Base-by-base conservation (phyloP, 2,113 vertebrate species). In the Leuciscus idus region DNA sequence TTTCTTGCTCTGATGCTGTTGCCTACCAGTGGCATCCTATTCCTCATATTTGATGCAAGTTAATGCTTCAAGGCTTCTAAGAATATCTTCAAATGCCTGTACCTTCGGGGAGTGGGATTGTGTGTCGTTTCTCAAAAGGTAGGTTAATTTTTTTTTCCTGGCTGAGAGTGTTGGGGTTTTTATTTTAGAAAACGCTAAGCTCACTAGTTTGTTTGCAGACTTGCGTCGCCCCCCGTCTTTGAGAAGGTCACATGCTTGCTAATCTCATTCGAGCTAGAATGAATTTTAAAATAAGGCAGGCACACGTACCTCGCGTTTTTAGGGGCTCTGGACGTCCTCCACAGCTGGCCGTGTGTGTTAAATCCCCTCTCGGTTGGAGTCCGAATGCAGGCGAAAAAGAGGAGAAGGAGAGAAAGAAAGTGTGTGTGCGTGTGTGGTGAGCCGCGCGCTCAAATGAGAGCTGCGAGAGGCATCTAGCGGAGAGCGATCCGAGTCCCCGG, bases 31-130 rank as follows among this genome's bases (percentile, higher is more conserved):
- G 96, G 94, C 94, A 93, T 96, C 96, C 93, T 86, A 85, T 75
- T 86, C 81, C 62, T 89, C 94, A 93, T 94, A 95, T 92, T 96
- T 95, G 94, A 96, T 95, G 94, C 94, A 94, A 93, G 92, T 92
- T 91, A 89, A 91, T 90, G 91, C 91, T 95, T 91, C 95, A 95
- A 90, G 90, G 90, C 91, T 93, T 92, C 91, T 92, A 93, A 94
- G 92, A 95, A 96, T 95, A 96, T 95, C 97, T 97, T 97, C 97
- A 96, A 96, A 99, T 99, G 97, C 96, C 96, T 96, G 96, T 97
- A 93, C 94, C 95, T 92, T 94, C 91, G 93, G 92, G 95, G 96
- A 97, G 95, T 97, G 95, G 95, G 93, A 96, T 97, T 96, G 94
- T 96, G 94, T 95, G 94, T 95, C 95, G 92, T 95, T 96, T 89